Conservation (phyloP, 2,113 vertebrate genomes). For the Mola mola region DNA sequence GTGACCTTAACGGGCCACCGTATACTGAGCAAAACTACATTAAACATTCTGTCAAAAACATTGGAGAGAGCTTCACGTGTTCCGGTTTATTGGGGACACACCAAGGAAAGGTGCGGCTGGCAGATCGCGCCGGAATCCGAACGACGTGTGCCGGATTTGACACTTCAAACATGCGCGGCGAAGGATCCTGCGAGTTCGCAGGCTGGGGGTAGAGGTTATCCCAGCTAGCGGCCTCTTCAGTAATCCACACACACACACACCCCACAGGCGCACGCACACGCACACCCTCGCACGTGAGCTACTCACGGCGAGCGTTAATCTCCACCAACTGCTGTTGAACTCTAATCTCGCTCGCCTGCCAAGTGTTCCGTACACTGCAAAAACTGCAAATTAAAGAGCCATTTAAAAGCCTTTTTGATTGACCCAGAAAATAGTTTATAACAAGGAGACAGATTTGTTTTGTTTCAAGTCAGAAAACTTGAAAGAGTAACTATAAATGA, state of each 20-base stretch:
- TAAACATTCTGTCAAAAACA: not conserved
- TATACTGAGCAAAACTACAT: no score
- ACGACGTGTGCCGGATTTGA: slow-evolving; percentile 43
- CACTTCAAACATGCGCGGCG: slow-evolving; percentile 48
- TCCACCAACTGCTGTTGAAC: slow-evolving; percentile 71
- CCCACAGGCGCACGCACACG: slow-evolving; percentile 30
- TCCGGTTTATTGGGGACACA: not conserved
- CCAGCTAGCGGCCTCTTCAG: slow-evolving; percentile 56
- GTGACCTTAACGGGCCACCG: no score
- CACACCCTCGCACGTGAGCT: slow-evolving; percentile 34
- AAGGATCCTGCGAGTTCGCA: slow-evolving; percentile 55
- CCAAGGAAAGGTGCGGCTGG: slow-evolving; percentile 5
- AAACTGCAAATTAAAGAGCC: no score
- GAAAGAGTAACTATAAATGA: no score
- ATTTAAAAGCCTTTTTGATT: no score
- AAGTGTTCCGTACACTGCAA: slow-evolving; percentile 51
- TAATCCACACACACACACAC: slow-evolving; percentile 58
- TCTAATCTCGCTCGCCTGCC: slow-evolving; percentile 58
- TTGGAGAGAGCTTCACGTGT: not conserved
- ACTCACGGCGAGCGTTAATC: slow-evolving; percentile 57
- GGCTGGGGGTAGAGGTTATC: slow-evolving; percentile 67
- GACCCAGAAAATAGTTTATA: no score
- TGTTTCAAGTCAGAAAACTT: not conserved
- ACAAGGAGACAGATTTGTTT: no score
- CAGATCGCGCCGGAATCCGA: slow-evolving; percentile 36